A percentile compares a stretch with the other conserved stretches of the same genome.
Evolutionary conservation across 2,113 vertebrate genomes (phyloP).

Genomic region (Circaetus gallicus): DNA sequence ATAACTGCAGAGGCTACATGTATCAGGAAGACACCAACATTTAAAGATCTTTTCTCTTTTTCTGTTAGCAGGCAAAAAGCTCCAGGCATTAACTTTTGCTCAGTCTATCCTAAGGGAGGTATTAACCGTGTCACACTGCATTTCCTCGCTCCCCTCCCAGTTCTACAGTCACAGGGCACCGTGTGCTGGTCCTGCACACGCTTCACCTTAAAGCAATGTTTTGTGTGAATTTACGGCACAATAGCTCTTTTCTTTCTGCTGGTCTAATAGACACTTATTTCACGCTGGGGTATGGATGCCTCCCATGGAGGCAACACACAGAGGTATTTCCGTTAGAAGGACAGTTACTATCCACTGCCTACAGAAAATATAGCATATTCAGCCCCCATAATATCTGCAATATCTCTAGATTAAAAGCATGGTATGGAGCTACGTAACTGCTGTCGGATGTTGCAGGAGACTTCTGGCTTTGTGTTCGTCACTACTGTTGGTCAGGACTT

Average conservation of each 20-base stretch:
- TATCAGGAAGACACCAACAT: not conserved
- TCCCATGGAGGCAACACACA: not conserved
- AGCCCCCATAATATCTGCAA: not conserved
- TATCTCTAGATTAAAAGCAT: not conserved
- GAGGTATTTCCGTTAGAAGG: not conserved
- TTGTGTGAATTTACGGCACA: not conserved
- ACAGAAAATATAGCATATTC: not conserved
- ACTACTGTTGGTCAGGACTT: not conserved
- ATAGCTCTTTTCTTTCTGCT: not conserved
- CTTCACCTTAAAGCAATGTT: not conserved
- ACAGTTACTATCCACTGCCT: not conserved
- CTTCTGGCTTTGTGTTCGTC: not conserved
- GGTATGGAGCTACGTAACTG: not conserved
- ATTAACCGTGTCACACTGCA: rapidly evolving
- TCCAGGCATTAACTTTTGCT: not conserved
- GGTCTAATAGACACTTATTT: not conserved
- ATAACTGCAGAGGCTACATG: not conserved
- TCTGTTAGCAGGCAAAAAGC: not conserved
- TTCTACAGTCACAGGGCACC: not conserved
- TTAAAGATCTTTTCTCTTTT: not conserved
- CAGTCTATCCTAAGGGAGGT: not conserved
- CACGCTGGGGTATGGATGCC: not conserved
- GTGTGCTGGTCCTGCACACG: not conserved
- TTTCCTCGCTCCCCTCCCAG: not conserved
- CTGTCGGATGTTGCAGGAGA: not conserved